Conservation (phyloP, 2,113 vertebrate genomes). For the Crocuta crocuta region DNA sequence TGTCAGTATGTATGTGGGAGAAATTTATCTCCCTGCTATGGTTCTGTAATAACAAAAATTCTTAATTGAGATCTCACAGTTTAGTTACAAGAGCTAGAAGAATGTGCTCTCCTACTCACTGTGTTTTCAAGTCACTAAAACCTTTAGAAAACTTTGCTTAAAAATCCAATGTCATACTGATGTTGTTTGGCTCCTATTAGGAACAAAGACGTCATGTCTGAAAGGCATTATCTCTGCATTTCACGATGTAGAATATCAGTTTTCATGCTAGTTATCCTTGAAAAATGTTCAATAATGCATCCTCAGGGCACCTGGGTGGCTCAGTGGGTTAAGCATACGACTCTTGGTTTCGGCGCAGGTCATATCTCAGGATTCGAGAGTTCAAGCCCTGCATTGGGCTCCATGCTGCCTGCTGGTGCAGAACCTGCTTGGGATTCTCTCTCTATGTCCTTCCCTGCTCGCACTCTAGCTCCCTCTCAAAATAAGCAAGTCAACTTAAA, state of each 20-base stretch:
- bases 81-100: background rate
- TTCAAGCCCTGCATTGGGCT: too few relatives aligned
- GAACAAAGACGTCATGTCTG: background rate
- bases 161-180: background rate
- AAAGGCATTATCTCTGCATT: background rate
- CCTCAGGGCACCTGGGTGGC: background rate
- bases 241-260: background rate
- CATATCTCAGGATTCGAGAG: too few relatives aligned
- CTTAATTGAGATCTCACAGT: background rate
- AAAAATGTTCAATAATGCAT: constrained; percentile 7
- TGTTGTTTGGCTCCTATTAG: background rate
- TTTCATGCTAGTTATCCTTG: background rate
- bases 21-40: background rate
- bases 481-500: too few relatives aligned
- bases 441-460: too few relatives aligned
- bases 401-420: too few relatives aligned
- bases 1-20: background rate
- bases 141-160: background rate
- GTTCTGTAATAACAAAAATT: background rate
- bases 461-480: too few relatives aligned
- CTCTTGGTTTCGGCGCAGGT: too few relatives aligned
- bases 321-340: too few relatives aligned
- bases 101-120: background rate
- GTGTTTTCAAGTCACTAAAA: background rate
- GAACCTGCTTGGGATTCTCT: too few relatives aligned